A percentile compares a stretch with the other conserved stretches of the same genome.
Evolutionary conservation across 1,140 invertebrate species (phyloP).

Genomic region (Cotesia chilonis): DNA sequence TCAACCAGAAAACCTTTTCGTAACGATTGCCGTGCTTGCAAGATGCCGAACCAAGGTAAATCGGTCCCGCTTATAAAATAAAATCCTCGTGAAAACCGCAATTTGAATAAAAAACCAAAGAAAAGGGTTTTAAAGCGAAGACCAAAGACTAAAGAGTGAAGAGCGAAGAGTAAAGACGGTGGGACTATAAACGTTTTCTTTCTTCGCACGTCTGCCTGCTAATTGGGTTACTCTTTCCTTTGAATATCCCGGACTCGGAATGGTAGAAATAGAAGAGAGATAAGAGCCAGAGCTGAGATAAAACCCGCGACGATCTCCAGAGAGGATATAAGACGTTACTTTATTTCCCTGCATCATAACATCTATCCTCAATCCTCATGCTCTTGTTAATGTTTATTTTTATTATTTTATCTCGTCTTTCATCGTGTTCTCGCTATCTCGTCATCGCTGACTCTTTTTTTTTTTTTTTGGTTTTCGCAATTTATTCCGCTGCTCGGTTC

Average conservation of each 20-base stretch:
- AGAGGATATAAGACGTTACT: not conserved
- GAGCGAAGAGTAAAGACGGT: not conserved
- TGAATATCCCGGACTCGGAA: not conserved
- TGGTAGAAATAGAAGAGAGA: not conserved
- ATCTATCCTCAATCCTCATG: too few relatives aligned
- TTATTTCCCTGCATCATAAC: not conserved
- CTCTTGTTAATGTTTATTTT: not conserved
- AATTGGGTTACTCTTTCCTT: constrained; percentile 17
- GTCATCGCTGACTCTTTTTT: too few relatives aligned
- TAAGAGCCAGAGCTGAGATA: not conserved
- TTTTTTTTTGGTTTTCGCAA: too few relatives aligned
- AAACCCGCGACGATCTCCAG: not conserved
- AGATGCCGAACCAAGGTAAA: constrained; percentile 9
- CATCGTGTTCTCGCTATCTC: too few relatives aligned
- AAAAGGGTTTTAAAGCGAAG: not conserved
- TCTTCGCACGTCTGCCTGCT: constrained; percentile 22
- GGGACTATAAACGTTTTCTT: not conserved
- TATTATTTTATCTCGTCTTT: too few relatives aligned
- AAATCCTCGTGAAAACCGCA: constrained; percentile 27
- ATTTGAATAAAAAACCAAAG: not conserved
- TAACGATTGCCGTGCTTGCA: not conserved
- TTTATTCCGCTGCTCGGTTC: too few relatives aligned
- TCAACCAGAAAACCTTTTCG: not conserved
- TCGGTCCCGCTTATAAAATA: constrained; percentile 24
- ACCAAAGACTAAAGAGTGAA: too few relatives aligned